Conservation (phyloP, 1,140 invertebrate genomes). For the Lasaia peninsularis region DNA sequence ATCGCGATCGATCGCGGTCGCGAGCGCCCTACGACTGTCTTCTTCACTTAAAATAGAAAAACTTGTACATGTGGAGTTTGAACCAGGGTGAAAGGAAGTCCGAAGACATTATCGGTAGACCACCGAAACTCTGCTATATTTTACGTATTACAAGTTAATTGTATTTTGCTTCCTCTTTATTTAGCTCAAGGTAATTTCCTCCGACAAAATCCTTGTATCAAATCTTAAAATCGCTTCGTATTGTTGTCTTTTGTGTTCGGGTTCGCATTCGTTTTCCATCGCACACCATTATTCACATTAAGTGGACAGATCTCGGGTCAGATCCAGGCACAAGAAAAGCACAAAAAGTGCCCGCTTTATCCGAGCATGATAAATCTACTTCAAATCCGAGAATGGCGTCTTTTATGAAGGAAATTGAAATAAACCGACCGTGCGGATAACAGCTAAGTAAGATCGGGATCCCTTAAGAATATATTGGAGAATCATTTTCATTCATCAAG, state of each 20-base stretch:
- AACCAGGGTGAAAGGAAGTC: no score
- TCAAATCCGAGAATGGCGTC: conserved; percentile 77
- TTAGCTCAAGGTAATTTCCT: conserved; percentile 9
- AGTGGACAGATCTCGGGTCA: conserved; percentile 77
- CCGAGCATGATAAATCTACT: conserved; percentile 77
- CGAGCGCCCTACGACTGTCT: no score
- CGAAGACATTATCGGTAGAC: no score
- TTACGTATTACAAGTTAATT: no score
- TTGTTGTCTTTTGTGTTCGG: conserved; percentile 76
- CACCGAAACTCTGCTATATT: no score
- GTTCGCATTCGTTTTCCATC: conserved; percentile 75
- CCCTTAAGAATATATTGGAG: conserved; percentile 72
- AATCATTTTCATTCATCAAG: conserved; percentile 72
- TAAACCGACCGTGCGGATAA: conserved; percentile 77
- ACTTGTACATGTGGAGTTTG: no score
- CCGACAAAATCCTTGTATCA: conserved; percentile 61
- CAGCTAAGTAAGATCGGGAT: conserved; percentile 74
- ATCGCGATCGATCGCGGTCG: no score
- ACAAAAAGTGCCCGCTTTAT: conserved; percentile 77
- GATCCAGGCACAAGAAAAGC: conserved; percentile 75
- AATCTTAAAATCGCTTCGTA: conserved; percentile 70
- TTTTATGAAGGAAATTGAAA: conserved; percentile 78
- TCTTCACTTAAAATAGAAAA: no score
- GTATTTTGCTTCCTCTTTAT: conserved; percentile 1
- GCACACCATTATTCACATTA: conserved; percentile 78